Evolutionary conservation across 2,113 vertebrate genomes (phyloP), one percentile per base, ranked within the genome.

Genomic region (Vulpes lagopus): DNA sequence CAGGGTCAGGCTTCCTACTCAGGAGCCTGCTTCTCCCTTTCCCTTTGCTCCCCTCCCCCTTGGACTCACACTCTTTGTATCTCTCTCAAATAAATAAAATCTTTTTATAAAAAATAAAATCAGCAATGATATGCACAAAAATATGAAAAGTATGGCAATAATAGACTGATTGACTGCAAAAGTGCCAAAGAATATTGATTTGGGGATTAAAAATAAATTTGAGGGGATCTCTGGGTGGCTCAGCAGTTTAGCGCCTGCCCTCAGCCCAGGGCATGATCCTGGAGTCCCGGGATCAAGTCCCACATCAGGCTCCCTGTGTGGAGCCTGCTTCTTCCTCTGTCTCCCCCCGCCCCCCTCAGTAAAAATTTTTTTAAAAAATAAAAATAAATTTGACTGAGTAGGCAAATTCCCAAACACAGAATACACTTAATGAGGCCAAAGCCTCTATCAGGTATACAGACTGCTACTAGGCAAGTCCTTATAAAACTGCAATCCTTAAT

Each of bases 341-440:
- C 43, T 43, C 43, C n/a, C n/a, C n/a, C n/a, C n/a, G n/a, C n/a
- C n/a, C n/a, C n/a, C n/a, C n/a, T n/a, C n/a, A n/a, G n/a, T n/a
- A 43, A 43, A 43, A 43, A 43, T 43, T 43, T 43, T 43, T 43
- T 43, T 6, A 43, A 43, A 43, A 43, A 43, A 43, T 81, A 86
- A 55, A 53, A 60, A 88, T 79, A 74, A 55, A 55, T 64, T 69
- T 76, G 43, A 85, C 43, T 43, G 43, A 43, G 53, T 1, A 76
- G 25, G 69, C 35, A 92, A 93, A 96, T 76, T 64, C n/a, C 35
- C 22, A 88, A 65, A 90, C 10, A 74, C 25, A 65, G 80, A 93
- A 71, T 38, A 51, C 73, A 93, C 5, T 22, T 84, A 82, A 78
- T 20, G 27, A 91, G 35, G 60, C 43, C 82, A 81, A 80, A 92